Conservation (phyloP, 2,113 vertebrate genomes). For the Accipiter cooperii region DNA sequence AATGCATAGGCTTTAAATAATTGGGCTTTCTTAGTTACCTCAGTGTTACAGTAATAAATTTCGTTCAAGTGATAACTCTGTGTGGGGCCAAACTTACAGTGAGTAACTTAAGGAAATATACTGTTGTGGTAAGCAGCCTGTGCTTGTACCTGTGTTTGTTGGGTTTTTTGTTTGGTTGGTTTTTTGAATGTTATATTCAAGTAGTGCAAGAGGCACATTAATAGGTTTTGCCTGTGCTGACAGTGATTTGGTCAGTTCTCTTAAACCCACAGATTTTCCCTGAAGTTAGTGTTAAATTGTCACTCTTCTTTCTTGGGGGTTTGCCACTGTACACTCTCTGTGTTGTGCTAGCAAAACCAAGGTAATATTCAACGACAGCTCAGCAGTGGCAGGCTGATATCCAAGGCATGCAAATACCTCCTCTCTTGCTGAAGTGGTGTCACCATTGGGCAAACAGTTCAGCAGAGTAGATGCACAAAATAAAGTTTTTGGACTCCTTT, state of each 20-base stretch:
- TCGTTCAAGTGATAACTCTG: neutral
- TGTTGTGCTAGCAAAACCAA: neutral
- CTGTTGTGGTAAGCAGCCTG: neutral
- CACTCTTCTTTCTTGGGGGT: neutral
- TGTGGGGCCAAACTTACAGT: neutral
- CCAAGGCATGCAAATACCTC: neutral
- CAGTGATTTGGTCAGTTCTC: neutral
- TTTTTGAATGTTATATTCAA: neutral
- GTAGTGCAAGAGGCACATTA: neutral
- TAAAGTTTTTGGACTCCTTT: neutral
- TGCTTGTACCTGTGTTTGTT: neutral
- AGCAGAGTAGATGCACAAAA: neutral
- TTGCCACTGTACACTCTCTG: neutral
- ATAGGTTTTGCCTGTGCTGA: neutral
- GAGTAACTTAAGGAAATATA: neutral
- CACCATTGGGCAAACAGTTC: neutral
- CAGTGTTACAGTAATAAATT: neutral
- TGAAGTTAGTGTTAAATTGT: neutral
- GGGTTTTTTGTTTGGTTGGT: neutral
- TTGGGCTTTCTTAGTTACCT: neutral
- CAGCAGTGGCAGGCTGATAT: neutral
- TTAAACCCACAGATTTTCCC: neutral
- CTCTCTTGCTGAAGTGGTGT: rapidly evolving
- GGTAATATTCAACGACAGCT: neutral
- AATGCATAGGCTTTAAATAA: neutral